Evolutionary conservation across 2,888 invertebrate genomes (phyloP).

Genomic region (Oligia strigilis): DNA sequence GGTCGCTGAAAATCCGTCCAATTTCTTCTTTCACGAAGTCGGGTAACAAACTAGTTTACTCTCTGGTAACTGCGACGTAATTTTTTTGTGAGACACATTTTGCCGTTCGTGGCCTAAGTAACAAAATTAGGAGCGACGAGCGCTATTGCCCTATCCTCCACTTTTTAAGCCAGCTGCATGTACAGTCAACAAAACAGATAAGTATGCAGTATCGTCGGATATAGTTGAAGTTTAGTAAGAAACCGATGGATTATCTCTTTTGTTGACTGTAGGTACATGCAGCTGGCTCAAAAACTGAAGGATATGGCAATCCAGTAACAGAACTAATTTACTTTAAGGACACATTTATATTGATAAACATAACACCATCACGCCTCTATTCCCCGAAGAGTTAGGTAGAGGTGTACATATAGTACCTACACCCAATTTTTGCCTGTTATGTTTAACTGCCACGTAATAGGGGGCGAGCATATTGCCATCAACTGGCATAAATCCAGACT

Average conservation of each 20-base stretch:
- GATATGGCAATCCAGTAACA: too few relatives aligned
- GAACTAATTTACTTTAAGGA: slow-evolving; percentile 20
- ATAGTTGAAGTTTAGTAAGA: too few relatives aligned
- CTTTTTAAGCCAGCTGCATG: too few relatives aligned
- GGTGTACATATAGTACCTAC: background rate
- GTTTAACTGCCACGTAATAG: background rate
- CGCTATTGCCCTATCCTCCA: background rate
- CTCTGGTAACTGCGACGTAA: slow-evolving; percentile 44
- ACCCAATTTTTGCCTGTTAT: background rate
- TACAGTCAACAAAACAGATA: too few relatives aligned
- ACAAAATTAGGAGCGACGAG: slow-evolving; percentile 35
- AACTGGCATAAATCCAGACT: background rate
- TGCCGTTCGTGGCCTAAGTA: slow-evolving; percentile 30
- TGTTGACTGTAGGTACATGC: too few relatives aligned
- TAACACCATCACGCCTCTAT: too few relatives aligned
- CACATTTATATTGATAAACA: background rate
- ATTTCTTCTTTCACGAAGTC: slow-evolving; percentile 35
- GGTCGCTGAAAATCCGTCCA: slow-evolving; percentile 21
- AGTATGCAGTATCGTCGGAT: too few relatives aligned
- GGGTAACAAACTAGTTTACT: slow-evolving; percentile 36
- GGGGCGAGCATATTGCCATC: background rate
- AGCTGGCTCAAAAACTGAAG: too few relatives aligned
- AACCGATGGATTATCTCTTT: too few relatives aligned
- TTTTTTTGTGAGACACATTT: slow-evolving; percentile 39
- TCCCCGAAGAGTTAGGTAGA: too few relatives aligned